phyloP scores from a whole-genome alignment of 2,888 invertebrate genomes.

The Cerastis rubricosa region DNA sequence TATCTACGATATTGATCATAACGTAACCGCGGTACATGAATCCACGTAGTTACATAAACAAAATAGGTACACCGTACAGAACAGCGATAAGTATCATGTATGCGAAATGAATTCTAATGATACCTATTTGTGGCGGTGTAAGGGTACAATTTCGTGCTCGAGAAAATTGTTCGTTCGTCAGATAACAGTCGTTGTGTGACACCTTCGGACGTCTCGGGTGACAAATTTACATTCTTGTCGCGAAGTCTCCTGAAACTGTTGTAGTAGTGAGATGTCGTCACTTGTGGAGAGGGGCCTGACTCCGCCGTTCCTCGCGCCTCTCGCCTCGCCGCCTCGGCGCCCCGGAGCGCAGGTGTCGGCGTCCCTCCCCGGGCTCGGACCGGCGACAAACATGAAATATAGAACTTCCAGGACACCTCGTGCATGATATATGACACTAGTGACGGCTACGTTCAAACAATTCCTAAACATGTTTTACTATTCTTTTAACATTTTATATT shows the following conservation, averaged over 20 bases:
- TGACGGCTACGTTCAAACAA: slow-evolving; percentile 76
- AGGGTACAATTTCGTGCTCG: slow-evolving; percentile 70
- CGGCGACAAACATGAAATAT: slow-evolving; percentile 82
- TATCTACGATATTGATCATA: slow-evolving; percentile 66
- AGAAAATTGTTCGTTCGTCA: slow-evolving; percentile 74
- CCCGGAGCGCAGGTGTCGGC: slow-evolving; percentile 77
- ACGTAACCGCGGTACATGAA: slow-evolving; percentile 64
- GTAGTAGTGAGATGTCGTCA: slow-evolving; percentile 61
- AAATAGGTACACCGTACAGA: slow-evolving; percentile 65
- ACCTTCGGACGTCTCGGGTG: slow-evolving; percentile 77
- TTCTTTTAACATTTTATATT: slow-evolving; percentile 66
- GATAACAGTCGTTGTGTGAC: slow-evolving; percentile 81
- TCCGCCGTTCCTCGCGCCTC: slow-evolving; percentile 23
- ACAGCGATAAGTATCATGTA: slow-evolving; percentile 73
- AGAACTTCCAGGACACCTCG: slow-evolving; percentile 77
- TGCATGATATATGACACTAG: slow-evolving; percentile 82
- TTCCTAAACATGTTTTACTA: slow-evolving; percentile 68
- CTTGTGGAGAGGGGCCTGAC: slow-evolving; percentile 39
- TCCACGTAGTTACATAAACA: slow-evolving; percentile 71
- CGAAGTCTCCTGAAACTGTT: slow-evolving; percentile 69
- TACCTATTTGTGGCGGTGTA: slow-evolving; percentile 67
- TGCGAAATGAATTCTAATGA: slow-evolving; percentile 79
- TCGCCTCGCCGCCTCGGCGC: slow-evolving; percentile 24
- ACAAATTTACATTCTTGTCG: slow-evolving; percentile 83
- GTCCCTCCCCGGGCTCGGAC: slow-evolving; percentile 67